Conservation (phyloP, 1,140 invertebrate species). For the Magallana angulata region DNA sequence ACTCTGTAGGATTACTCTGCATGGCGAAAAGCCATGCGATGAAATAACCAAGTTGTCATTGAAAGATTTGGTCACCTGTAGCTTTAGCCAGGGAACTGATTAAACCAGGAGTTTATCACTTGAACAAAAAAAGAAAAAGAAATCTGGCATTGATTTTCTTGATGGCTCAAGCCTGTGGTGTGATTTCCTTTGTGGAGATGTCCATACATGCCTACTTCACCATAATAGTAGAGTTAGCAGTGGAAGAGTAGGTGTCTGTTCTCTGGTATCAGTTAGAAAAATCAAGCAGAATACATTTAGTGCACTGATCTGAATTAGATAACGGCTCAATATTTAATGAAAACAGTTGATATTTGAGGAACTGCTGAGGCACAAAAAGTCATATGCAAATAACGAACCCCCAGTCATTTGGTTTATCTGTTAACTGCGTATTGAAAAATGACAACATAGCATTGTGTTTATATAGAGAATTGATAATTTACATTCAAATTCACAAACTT, state of each 20-base stretch:
- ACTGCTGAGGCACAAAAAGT: neutral
- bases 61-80: slow-evolving; percentile 15
- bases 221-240: neutral
- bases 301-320: no score
- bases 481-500: no score
- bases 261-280: no score
- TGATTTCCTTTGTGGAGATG: neutral
- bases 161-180: neutral
- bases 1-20: neutral
- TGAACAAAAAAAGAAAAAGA: neutral
- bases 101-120: neutral
- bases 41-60: neutral
- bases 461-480: no score
- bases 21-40: neutral
- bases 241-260: neutral
- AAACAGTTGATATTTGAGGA: neutral
- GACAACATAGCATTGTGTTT: no score
- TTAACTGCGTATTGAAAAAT: no score
- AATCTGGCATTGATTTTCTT: slow-evolving; percentile 24
- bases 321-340: no score
- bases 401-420: no score
- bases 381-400: no score
- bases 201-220: neutral
- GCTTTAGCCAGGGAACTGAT: neutral
- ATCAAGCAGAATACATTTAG: no score